phyloP scores from a whole-genome alignment of 2,888 invertebrate species.

The Augiades crinisus region DNA sequence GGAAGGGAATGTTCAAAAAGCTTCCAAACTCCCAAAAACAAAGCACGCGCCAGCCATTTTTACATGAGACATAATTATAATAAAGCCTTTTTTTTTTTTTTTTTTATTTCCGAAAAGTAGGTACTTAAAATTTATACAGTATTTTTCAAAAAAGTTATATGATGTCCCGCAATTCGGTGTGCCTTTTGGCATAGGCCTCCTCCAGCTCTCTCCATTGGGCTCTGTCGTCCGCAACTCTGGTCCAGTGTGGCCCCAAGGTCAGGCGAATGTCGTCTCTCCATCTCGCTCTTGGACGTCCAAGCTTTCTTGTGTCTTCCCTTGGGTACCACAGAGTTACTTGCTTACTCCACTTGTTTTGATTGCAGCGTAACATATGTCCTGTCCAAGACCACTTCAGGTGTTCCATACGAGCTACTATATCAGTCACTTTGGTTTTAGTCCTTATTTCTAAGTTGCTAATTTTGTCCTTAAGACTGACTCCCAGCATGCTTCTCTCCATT shows the following conservation, averaged over 20 bases:
- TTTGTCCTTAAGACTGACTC: background rate
- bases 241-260: background rate
- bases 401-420: constrained; percentile 7
- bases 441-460: background rate
- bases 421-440: constrained; percentile 2
- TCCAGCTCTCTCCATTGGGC: background rate
- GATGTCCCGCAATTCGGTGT: background rate
- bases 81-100: too few relatives aligned
- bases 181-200: background rate
- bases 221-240: background rate
- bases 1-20: too few relatives aligned
- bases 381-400: constrained; percentile 13
- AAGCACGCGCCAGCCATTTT: too few relatives aligned
- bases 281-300: background rate
- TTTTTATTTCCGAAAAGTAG: too few relatives aligned
- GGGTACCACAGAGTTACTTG: background rate
- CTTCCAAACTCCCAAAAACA: too few relatives aligned
- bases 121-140: too few relatives aligned
- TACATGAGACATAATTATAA: too few relatives aligned
- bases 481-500: background rate
- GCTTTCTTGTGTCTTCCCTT: background rate
- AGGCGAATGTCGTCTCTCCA: background rate
- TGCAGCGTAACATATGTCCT: constrained; percentile 4
- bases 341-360: background rate
- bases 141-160: too few relatives aligned